Evolutionary conservation across 1,140 invertebrate genomes (phyloP).

Genomic region (Frieseomelitta varia): DNA sequence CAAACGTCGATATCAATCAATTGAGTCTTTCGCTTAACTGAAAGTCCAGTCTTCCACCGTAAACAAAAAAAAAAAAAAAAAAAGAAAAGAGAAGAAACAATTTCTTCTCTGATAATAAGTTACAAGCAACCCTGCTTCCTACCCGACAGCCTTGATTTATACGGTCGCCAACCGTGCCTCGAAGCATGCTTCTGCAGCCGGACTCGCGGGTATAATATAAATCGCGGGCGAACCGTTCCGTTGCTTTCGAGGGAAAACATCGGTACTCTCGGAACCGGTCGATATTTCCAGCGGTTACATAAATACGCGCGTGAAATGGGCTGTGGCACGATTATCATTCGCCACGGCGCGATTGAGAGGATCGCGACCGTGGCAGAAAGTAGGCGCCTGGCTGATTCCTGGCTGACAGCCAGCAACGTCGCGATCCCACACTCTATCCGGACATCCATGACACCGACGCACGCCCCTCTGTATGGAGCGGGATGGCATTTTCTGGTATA

Average conservation of each 20-base stretch:
- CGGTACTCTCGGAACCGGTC: slow-evolving; percentile 1
- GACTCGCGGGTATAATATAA: not conserved
- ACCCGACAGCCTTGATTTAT: not conserved
- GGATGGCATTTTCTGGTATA: slow-evolving; percentile 10
- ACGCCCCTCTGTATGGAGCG: no score
- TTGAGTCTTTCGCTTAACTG: no score
- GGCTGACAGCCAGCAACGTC: slow-evolving; percentile 54
- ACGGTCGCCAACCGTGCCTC: not conserved
- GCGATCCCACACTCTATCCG: slow-evolving; percentile 52
- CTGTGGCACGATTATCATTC: slow-evolving; percentile 59
- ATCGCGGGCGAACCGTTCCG: not conserved
- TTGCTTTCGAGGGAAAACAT: slow-evolving; percentile 5
- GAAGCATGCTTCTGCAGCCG: not conserved
- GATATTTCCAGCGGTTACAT: slow-evolving; percentile 12
- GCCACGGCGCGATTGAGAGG: slow-evolving; percentile 27
- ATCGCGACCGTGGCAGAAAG: slow-evolving; percentile 58
- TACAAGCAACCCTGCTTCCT: not conserved
- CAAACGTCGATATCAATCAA: no score
- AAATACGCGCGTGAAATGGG: slow-evolving; percentile 10
- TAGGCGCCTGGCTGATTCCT: slow-evolving; percentile 62
- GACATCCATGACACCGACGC: slow-evolving; percentile 41
- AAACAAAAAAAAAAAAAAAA: no score
- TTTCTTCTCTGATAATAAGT: not conserved
- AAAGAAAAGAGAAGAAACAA: not conserved
- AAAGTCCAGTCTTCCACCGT: no score